phyloP scores from a whole-genome alignment of 1,140 invertebrate genomes.

The Papilio glaucus region DNA sequence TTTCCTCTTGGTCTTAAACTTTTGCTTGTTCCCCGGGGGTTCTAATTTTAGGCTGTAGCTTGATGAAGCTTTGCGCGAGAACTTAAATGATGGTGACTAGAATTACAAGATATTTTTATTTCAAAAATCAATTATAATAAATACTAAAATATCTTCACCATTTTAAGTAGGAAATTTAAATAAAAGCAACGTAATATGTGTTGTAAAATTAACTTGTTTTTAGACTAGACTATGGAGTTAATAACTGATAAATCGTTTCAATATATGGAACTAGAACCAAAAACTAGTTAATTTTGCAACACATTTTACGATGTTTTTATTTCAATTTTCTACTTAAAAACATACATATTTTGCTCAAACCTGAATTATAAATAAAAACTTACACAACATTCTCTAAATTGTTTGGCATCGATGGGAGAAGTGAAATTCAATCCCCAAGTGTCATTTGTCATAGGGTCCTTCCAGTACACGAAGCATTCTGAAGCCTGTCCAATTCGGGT shows the following conservation, averaged over 20 bases:
- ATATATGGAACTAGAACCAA: too few relatives aligned
- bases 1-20: constrained; percentile 93
- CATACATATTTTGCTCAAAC: too few relatives aligned
- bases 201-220: too few relatives aligned
- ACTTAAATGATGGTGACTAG: constrained; percentile 98
- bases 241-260: too few relatives aligned
- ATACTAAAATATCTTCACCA: constrained; percentile 19
- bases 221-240: too few relatives aligned
- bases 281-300: too few relatives aligned
- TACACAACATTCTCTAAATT: constrained; percentile 98
- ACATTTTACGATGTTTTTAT: background rate
- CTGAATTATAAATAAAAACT: constrained; percentile 87
- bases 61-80: constrained; percentile 97
- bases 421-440: constrained; percentile 99
- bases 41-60: constrained; percentile 97
- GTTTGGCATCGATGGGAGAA: constrained; percentile 97
- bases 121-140: constrained; percentile 22
- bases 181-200: background rate
- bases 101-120: constrained; percentile 77
- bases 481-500: constrained; percentile 98
- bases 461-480: constrained; percentile 99
- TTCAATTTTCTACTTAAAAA: background rate
- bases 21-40: constrained; percentile 92
- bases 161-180: background rate
- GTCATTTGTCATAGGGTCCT: constrained; percentile 97